Evolutionary conservation across 2,113 vertebrate genomes (phyloP).

Genomic region (Pteropus alecto): DNA sequence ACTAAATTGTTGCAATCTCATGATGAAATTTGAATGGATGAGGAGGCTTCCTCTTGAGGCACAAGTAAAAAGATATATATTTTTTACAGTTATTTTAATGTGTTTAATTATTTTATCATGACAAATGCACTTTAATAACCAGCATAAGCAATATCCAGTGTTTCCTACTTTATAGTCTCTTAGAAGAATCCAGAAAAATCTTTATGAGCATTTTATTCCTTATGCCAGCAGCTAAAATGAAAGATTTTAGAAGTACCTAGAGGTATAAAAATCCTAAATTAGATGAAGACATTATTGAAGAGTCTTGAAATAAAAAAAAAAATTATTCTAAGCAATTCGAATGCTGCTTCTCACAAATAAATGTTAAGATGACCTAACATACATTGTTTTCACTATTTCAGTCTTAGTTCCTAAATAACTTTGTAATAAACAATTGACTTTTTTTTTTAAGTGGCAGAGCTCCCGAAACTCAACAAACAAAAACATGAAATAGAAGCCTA

Average conservation of each 20-base stretch:
- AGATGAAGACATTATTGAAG: background rate
- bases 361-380: background rate
- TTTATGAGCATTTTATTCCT: background rate
- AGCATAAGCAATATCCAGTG: background rate
- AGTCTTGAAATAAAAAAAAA: background rate
- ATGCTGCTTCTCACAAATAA: background rate
- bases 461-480: background rate
- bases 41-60: background rate
- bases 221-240: background rate
- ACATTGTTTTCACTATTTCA: background rate
- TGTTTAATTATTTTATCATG: background rate
- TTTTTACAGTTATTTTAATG: background rate
- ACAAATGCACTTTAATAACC: background rate
- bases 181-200: background rate
- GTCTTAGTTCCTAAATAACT: background rate
- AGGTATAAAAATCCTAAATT: background rate
- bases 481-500: background rate
- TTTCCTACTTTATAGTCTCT: background rate
- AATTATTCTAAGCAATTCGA: background rate
- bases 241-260: background rate
- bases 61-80: background rate
- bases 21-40: too few species aligned
- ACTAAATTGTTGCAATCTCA: too few species aligned
- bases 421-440: background rate
- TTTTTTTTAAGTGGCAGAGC: background rate